phyloP scores from a whole-genome alignment of 92 coral and sea anemone genomes.

The Zoanthus solanderi region DNA sequence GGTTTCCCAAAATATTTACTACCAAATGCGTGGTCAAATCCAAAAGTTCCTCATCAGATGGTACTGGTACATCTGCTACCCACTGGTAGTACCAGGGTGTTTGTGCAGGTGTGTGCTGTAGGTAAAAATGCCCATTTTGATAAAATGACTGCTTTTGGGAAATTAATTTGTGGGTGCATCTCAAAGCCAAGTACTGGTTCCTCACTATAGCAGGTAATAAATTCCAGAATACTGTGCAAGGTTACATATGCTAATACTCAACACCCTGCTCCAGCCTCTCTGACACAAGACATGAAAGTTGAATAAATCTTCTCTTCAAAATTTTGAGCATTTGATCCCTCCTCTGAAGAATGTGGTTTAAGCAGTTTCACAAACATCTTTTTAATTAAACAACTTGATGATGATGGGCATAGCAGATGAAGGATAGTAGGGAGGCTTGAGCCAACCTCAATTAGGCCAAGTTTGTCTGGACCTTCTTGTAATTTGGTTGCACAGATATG shows the following conservation, averaged over 20 bases:
- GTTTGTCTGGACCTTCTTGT: conserved; percentile 20
- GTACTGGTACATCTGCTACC: conserved; percentile 15
- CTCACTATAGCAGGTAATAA: conserved; percentile 20
- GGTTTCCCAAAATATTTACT: conserved; percentile 29
- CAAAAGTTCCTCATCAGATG: not conserved
- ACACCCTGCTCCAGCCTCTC: conserved; percentile 33
- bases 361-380: conserved; percentile 27
- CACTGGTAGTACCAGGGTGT: conserved; percentile 9
- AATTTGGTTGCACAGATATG: conserved; percentile 36
- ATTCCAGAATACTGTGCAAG: conserved; percentile 34
- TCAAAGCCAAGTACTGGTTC: conserved; percentile 32
- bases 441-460: conserved; percentile 31
- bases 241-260: conserved; percentile 3
- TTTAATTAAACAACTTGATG: conserved; percentile 18
- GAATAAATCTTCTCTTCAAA: conserved; percentile 28
- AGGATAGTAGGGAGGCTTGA: conserved; percentile 31
- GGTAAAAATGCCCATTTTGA: conserved; percentile 29
- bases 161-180: conserved; percentile 18
- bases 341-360: conserved; percentile 14
- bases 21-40: conserved; percentile 29
- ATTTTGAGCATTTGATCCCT: conserved; percentile 13
- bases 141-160: conserved; percentile 12
- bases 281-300: conserved; percentile 29
- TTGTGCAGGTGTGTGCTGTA: conserved; percentile 15
- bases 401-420: conserved; percentile 4